Base-by-base conservation (phyloP, 2,888 invertebrate species). In the Drosophila nr. perissopoda region DNA sequence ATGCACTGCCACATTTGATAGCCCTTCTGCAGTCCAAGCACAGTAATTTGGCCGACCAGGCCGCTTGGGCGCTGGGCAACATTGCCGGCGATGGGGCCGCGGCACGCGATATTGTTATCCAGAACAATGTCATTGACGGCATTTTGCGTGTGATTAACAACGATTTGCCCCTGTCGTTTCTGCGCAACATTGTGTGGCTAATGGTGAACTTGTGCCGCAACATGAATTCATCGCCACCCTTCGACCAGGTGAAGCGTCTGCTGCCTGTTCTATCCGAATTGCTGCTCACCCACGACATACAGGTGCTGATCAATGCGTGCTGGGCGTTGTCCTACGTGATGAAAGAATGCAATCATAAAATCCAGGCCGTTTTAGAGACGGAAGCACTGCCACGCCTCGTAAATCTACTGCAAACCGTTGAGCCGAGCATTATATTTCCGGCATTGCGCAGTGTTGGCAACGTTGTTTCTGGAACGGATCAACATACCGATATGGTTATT, bases 41-140 rank as follows among this genome's bases (percentile, higher is more conserved):
- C 46, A 93, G 94, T 0, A 95, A 96, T 79, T 96, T 97, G 1
- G 96, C 97, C 1, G 98, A 99, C 91, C 98, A 99, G 93, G 96
- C 98, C n/a, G 97, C 98, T 0, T 99, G 97, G 99, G 99, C 99
- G 0, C 94, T 99, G n/a, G 98, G 98, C 78, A 99, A 99, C 93
- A 98, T 99, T 85, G 98, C 99, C 11, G 99, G 99, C 40, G 97
- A 98, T 92, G 97, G 97, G 0, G 94, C 97, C 0, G 93, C 93
- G 18, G 95, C 97, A 0, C 94, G 99, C 52, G 99, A 99, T 93
- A 93, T 95, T 65, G 97, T 99, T 52, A 95, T 99, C 10, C 91
- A 93, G 0, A 93, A 94, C 70, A 96, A 96, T 21, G 96, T 97
- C 33, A 94, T 99, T 82, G 95, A 95, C 1, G 95, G 96, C 8